Evolutionary conservation across 1,140 invertebrate species (phyloP).

Genomic region (Drosophila melanica): DNA sequence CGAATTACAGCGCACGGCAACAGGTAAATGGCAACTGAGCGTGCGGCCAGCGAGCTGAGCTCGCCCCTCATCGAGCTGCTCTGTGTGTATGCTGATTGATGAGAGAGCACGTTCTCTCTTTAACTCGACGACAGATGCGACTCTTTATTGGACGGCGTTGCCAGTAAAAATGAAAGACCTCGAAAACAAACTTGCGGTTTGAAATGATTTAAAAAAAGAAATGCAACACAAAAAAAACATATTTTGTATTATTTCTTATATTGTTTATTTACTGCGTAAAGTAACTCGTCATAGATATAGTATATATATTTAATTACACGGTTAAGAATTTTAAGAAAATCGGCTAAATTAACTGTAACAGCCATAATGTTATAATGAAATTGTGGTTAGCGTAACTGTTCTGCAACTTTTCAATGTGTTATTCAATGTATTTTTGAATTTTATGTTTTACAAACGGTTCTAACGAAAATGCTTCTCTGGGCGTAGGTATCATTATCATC

Average conservation of each 20-base stretch:
- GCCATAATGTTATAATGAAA: no score
- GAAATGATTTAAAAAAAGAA: background rate
- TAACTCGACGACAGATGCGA: background rate
- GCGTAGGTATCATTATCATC: no score
- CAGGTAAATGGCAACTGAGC: slow-evolving; percentile 77
- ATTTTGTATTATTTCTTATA: background rate
- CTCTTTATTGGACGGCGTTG: slow-evolving; percentile 46
- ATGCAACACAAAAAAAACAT: background rate
- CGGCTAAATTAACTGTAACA: no score
- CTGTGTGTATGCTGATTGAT: background rate
- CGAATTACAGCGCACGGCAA: slow-evolving; percentile 64
- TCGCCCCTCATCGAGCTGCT: slow-evolving; percentile 6
- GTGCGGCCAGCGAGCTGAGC: background rate
- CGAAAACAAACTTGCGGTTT: slow-evolving; percentile 57
- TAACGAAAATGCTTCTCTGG: no score
- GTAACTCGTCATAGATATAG: no score
- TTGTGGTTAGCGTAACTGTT: no score
- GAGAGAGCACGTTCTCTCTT: slow-evolving; percentile 25
- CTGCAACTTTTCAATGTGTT: no score
- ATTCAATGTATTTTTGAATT: no score
- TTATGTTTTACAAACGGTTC: no score
- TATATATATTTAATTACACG: no score
- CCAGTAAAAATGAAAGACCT: slow-evolving; percentile 58
- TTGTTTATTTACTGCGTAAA: background rate
- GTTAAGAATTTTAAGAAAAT: no score